Evolutionary conservation across 2,113 vertebrate genomes (phyloP).

Genomic region (Pogonocichla stellata): DNA sequence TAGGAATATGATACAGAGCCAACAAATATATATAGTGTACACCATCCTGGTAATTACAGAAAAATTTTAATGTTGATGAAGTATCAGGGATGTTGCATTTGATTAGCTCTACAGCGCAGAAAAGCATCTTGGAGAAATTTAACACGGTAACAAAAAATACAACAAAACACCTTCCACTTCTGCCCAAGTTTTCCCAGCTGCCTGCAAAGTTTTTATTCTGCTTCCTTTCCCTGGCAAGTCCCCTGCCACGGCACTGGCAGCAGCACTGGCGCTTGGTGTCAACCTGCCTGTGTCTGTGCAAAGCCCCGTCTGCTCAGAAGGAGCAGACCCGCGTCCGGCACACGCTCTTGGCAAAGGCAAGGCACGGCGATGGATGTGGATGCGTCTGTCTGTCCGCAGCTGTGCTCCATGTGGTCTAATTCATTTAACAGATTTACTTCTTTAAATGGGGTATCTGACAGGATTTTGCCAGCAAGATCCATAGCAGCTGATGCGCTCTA

Average conservation of each 20-base stretch:
- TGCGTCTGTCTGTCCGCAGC: not conserved
- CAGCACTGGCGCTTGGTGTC: fast-evolving
- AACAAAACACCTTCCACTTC: not conserved
- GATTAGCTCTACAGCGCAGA: not conserved
- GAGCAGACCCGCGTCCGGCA: not conserved
- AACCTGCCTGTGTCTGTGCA: not conserved
- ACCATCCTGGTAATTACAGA: not conserved
- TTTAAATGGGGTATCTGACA: conserved; percentile 40
- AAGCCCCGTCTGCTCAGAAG: not conserved
- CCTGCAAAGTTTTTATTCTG: not conserved
- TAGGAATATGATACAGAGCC: conserved; percentile 24
- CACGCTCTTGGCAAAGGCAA: not conserved
- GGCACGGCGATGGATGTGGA: not conserved
- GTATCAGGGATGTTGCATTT: not conserved
- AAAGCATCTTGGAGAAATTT: not conserved
- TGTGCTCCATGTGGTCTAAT: conserved; percentile 26
- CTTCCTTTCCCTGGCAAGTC: not conserved
- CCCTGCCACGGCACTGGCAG: not conserved
- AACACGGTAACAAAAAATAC: not conserved
- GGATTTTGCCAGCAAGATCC: conserved; percentile 24
- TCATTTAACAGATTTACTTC: conserved; percentile 51
- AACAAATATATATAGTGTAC: not conserved
- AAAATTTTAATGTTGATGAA: not conserved
- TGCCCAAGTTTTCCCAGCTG: not conserved
- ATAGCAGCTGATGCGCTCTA: not conserved